phyloP scores from a whole-genome alignment of 2,888 invertebrate species.

The Poecilus cupreus region DNA sequence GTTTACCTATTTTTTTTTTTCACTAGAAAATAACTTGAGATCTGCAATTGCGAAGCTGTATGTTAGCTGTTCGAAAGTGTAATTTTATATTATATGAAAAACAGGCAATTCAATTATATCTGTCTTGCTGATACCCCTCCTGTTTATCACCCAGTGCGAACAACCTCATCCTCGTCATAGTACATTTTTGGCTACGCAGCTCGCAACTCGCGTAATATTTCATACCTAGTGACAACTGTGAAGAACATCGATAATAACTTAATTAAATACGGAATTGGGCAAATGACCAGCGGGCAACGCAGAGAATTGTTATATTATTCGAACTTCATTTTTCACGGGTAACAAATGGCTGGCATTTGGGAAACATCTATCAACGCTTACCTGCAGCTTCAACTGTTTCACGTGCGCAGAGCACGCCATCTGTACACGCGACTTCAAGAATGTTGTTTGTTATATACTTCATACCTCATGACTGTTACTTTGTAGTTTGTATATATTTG shows the following conservation, averaged over 20 bases:
- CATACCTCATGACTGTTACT: not conserved
- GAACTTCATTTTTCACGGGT: conserved; percentile 53
- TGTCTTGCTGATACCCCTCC: no score
- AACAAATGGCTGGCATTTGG: conserved; percentile 52
- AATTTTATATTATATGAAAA: no score
- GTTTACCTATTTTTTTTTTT: no score
- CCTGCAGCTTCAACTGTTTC: conserved; percentile 31
- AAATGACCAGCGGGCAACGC: conserved; percentile 42
- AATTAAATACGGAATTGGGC: conserved; percentile 49
- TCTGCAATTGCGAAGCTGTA: no score
- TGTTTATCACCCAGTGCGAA: no score
- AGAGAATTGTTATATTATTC: conserved; percentile 50
- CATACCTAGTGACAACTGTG: conserved; percentile 25
- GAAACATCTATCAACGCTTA: conserved; percentile 55
- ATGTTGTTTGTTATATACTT: conserved; percentile 1
- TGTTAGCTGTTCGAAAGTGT: no score
- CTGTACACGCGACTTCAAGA: conserved; percentile 29
- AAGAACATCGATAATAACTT: conserved; percentile 45
- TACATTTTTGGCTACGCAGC: not conserved
- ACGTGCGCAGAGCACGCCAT: not conserved
- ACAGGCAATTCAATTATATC: no score
- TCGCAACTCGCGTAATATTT: conserved; percentile 21
- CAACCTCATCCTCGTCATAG: not conserved
- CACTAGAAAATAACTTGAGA: no score
- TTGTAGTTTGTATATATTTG: not conserved